Conservation (phyloP, 2,113 vertebrate species). For the Pelusios castaneus region DNA sequence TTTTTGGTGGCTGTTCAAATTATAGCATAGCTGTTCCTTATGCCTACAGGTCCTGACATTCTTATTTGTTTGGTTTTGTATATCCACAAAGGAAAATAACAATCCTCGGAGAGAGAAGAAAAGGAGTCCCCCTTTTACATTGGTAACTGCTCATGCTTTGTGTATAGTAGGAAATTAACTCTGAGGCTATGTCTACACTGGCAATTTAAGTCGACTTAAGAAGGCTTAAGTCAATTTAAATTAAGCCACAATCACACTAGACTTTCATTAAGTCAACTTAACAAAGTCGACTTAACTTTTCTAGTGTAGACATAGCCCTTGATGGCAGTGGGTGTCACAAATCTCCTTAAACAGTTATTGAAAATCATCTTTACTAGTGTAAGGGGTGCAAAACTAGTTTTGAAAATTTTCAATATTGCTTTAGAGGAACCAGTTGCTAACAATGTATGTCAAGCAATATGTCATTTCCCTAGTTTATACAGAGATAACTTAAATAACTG, state of each 20-base stretch:
- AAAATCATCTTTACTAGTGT: not conserved
- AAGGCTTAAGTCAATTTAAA: too few species aligned
- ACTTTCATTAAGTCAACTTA: too few species aligned
- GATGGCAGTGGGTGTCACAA: not conserved
- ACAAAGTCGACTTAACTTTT: too few species aligned
- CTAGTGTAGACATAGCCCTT: too few species aligned
- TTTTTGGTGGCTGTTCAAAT: slow-evolving; percentile 57
- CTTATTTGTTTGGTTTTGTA: slow-evolving; percentile 26
- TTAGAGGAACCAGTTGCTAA: not conserved
- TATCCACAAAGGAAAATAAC: slow-evolving; percentile 8
- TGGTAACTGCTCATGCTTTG: not conserved
- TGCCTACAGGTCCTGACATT: slow-evolving; percentile 49
- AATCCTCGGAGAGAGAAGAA: slow-evolving; percentile 3
- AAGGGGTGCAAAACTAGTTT: not conserved
- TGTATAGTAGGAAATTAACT: not conserved
- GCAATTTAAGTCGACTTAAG: too few species aligned
- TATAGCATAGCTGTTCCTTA: slow-evolving; percentile 1
- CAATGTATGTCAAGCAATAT: not conserved
- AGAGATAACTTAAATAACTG: not conserved
- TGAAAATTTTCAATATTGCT: not conserved
- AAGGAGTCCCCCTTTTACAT: not conserved
- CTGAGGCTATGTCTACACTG: too few species aligned
- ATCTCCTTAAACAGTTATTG: too few species aligned
- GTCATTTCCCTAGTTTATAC: not conserved
- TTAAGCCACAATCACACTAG: too few species aligned